phyloP scores from a whole-genome alignment of 2,888 invertebrate species.

The Linnaemya tessellans region DNA sequence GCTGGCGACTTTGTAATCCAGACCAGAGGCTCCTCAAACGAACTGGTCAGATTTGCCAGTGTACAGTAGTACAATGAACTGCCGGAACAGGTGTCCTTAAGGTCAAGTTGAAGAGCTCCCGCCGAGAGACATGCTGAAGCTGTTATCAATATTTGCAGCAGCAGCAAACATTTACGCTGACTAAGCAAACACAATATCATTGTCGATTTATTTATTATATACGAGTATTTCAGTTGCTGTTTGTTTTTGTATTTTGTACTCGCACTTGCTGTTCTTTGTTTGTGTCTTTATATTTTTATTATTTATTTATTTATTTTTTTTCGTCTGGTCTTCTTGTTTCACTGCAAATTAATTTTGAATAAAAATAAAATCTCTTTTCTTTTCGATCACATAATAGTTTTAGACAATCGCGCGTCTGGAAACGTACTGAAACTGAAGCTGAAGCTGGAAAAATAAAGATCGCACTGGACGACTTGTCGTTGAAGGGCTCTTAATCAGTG shows the following conservation, averaged over 20 bases:
- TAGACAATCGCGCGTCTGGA: conserved; percentile 34
- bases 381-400: not conserved
- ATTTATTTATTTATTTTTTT: not conserved
- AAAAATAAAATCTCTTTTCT: not conserved
- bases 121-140: conserved; percentile 14
- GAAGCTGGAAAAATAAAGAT: not conserved
- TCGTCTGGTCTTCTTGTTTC: conserved; percentile 4
- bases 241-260: conserved; percentile 25
- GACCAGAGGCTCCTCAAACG: conserved; percentile 68
- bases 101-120: conserved; percentile 72
- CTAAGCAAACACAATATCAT: conserved; percentile 24
- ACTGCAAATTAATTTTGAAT: not conserved
- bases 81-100: conserved; percentile 75
- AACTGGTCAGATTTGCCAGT: conserved; percentile 68
- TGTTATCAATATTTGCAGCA: conserved; percentile 48
- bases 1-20: conserved; percentile 68
- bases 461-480: conserved; percentile 11
- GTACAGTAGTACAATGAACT: conserved; percentile 72
- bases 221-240: too few species aligned
- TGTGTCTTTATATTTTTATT: too few species aligned
- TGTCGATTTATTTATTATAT: conserved; percentile 24
- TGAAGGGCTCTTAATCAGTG: conserved; percentile 51
- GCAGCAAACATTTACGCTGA: conserved; percentile 36
- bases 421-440: conserved; percentile 29
- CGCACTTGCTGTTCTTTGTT: conserved; percentile 42